These are phyloP conservation scores for Eulemur mongoz DNA, from an alignment of 2,797 vertebrate species.

Conservation along the genomic window DNA sequence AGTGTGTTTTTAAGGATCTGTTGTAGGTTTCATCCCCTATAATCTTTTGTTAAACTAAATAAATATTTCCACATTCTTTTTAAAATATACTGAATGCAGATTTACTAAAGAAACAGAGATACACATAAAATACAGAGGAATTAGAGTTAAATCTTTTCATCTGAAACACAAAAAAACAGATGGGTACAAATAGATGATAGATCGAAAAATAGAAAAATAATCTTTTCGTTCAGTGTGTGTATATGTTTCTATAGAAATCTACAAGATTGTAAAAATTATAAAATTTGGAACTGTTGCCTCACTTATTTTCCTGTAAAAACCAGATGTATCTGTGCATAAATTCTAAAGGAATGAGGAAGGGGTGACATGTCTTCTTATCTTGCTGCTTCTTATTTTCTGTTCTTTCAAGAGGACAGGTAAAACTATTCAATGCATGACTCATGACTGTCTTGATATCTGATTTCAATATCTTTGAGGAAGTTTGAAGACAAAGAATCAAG, in stretches of 20 bases:
- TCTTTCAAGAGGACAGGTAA: background rate
- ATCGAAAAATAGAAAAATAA: background rate
- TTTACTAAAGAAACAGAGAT: conserved; percentile 5
- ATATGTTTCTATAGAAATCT: background rate
- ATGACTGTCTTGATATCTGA: background rate
- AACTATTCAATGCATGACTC: background rate
- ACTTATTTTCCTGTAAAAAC: background rate
- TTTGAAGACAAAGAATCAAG: background rate
- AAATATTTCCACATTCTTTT: background rate
- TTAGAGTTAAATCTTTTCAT: background rate
- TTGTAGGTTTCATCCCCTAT: background rate
- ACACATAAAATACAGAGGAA: background rate
- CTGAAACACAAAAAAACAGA: background rate
- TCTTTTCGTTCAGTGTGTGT: background rate
- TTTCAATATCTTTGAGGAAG: background rate
- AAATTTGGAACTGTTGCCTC: background rate
- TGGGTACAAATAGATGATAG: background rate
- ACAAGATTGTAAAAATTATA: background rate
- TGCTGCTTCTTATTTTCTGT: background rate
- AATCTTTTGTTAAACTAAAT: background rate
- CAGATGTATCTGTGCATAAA: background rate
- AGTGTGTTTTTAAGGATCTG: conserved; percentile 23
- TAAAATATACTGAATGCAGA: background rate
- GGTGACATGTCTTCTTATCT: background rate
- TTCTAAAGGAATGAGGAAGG: background rate